Percentiles rank a stretch among this genome's conserved stretches.
Evolutionary conservation across 2,888 invertebrate genomes (phyloP).

Genomic region (Willowsia nigromaculata): DNA sequence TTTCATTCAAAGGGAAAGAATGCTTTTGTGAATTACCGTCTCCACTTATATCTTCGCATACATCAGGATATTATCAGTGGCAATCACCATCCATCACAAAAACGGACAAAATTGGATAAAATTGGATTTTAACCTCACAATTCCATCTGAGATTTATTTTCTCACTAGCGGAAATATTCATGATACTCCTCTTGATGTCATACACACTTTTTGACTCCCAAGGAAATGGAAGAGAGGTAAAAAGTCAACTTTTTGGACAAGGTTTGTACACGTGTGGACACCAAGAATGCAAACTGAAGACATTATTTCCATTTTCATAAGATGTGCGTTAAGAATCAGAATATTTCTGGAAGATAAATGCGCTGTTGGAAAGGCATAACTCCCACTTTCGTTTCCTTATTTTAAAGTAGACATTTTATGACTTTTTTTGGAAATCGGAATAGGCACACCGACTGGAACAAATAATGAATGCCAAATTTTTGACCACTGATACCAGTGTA

Average conservation of each 20-base stretch:
- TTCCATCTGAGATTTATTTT: constrained; percentile 15
- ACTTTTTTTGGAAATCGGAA: too few species aligned
- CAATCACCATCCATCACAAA: constrained; percentile 54
- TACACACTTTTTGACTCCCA: not conserved
- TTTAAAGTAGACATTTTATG: too few species aligned
- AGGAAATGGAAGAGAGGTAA: not conserved
- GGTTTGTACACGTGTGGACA: not conserved
- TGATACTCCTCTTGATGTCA: not conserved
- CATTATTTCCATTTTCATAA: not conserved
- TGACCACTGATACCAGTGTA: not conserved
- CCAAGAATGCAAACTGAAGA: not conserved
- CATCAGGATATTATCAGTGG: constrained; percentile 39
- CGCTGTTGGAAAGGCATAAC: too few species aligned
- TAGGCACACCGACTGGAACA: too few species aligned
- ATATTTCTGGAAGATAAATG: too few species aligned
- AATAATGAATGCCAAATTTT: not conserved
- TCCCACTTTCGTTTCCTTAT: too few species aligned
- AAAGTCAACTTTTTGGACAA: constrained; percentile 3
- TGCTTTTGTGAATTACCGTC: constrained; percentile 26
- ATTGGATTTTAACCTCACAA: constrained; percentile 30
- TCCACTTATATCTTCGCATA: constrained; percentile 31
- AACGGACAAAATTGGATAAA: constrained; percentile 35
- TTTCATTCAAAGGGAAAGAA: not conserved
- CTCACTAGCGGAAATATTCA: not conserved
- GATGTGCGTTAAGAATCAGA: too few species aligned